Evolutionary conservation across 2,797 vertebrate genomes (phyloP), one percentile per base, ranked within the genome.

Genomic region (Cheirogaleus major): DNA sequence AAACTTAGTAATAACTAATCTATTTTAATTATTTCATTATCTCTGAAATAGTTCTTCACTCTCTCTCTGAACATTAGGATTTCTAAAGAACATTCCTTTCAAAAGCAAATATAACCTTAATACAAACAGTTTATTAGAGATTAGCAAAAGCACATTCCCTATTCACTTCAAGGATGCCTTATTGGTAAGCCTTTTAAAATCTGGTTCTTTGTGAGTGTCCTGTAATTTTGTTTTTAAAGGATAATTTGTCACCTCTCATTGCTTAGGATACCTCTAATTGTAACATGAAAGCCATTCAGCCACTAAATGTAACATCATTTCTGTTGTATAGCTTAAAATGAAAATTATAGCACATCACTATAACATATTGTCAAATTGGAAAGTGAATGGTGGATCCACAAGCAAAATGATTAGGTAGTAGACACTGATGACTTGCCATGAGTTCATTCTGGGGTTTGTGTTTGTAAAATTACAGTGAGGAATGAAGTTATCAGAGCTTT

Each of bases 181-280:
- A 52, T 83, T 97, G 73, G 78, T 67, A 97, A 94, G 87, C 48
- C 63, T 96, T 92, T 83, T 75, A 94, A 94, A 93, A 61, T 52
- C 69, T 57, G 8, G 30, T 17, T 87, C 93, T 93, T 94, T 85
- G 23, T 82, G 59, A 89, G 55, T 91, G 90, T 97, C 78, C 92
- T 93, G 59, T 93, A 97, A 98, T 98, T 97, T 97, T 95, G 45
- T 93, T 97, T 97, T 91, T 96, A 90, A 98, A 96, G 59, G 75
- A 92, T 95, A 97, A 98, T 96, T 96, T 96, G 79, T 69, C 84
- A 97, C 79, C 84, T 96, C 88, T 96, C 84, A 93, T 76, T 94
- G 85, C 95, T 95, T 95, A 96, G 89, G 93, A 84, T 96, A 94
- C 48, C 81, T 97, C 93, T 97, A 97, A 93, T 93, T 97, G 91